Evolutionary conservation across 2,797 vertebrate species (phyloP), one percentile per base, ranked within the genome.

Genomic region (Paratrypauchen microcephalus): DNA sequence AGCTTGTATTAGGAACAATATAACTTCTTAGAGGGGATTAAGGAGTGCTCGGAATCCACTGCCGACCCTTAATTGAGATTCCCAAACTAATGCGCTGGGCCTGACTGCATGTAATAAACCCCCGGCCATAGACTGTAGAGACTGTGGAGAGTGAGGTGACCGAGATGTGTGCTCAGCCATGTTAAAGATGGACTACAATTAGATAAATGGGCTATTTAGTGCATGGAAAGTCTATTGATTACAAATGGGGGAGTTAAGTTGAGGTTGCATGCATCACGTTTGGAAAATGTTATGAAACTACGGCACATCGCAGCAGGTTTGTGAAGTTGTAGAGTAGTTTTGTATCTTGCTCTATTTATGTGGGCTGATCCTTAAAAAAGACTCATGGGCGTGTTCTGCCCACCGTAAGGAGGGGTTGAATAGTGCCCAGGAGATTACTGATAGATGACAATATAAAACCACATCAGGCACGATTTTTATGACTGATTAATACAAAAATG

Each of bases 61-160:
- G 60, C 54, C 50, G 77, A 73, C 63, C 74, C 71, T 69, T 88
- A 85, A 88, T 81, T 86, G 80, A 87, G 82, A 83, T 70, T 68
- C 72, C 78, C 75, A 74, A 80, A 74, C 85, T 65, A 65, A 72
- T 57, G 77, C 78, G 65, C 41, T 16, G 72, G 82, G 73, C 83
- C 77, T 79, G 81, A 65, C 75, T 76, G 70, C 84, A 75, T 69
- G 75, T 85, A 85, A 86, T 81, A 87, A 77, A 68, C 70, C 78
- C 77, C 82, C 66, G 75, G 64, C 76, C 74, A 73, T 71, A 60
- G 74, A 41, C 57, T 18, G 60, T 71, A 72, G 75, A 82, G 74
- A 47, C 41, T 45, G 59, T 11, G 65, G 72, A 76, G 75, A 80
- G 80, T 80, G 64, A 78, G 71, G 67, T 66, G 74, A 76, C 60